Base-by-base conservation (phyloP, 2,797 vertebrate species). In the Martes flavigula region DNA sequence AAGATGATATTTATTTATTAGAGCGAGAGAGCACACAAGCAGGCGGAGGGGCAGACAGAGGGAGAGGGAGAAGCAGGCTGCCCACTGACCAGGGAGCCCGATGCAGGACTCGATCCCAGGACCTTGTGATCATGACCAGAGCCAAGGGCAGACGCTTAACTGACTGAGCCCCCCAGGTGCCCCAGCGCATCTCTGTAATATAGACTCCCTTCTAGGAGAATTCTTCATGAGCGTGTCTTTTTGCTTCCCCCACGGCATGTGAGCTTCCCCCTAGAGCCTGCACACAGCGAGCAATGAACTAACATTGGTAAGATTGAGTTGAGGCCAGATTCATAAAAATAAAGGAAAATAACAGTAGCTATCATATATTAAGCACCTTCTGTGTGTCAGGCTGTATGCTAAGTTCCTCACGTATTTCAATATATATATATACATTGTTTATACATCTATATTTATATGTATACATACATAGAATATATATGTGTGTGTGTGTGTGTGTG, bases 241-340 rank as follows among this genome's bases (percentile, higher is more conserved):
- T 15, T 38, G 43, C 87, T 75, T 79, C 15, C 21, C 40, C 25
- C 0, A 0, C 38, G 0, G 3, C 13, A 1, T 0, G 4, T 7
- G 15, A 35, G 56, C 56, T 38, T 35, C 20, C 46, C 62, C 3
- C 58, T 10, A 17, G 14, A 30, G 70, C 32, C 70, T 46, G 73
- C 40, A 12, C 60, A 38, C 0, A 60, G 46, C 46, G 35, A 35
- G 43, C 60, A n/a, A 30, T 51, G 51, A 82, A 8, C 64, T 51
- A 35, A 35, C 27, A 15, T 72, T 30, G 15, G 62, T n/a, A 25
- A 73, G 89, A 64, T 1, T 46, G 77, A 85, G 30, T 25, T 32
- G 56, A 72, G 86, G 79, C 90, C 73, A 83, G 81, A 51, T 48
- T 21, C 38, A 54, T 73, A 51, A 83, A 79, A 78, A 84, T 7